Conservation (phyloP, 2,888 invertebrate genomes). For the Cataglyphis livida region DNA sequence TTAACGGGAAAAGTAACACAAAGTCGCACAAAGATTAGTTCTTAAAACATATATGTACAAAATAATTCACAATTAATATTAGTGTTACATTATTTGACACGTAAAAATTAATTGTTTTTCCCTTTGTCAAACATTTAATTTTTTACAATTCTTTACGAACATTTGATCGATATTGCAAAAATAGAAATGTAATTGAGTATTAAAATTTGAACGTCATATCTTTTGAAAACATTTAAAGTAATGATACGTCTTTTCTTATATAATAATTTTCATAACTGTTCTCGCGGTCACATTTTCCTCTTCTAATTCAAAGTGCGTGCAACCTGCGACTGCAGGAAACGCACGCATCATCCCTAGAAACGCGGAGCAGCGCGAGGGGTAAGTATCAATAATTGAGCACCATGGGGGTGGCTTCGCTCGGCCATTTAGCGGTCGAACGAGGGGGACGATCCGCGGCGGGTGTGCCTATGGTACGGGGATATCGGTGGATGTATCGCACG, state of each 20-base stretch:
- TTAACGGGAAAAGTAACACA: neutral
- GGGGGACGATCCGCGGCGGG: slow-evolving; percentile 74
- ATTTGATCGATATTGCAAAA: neutral
- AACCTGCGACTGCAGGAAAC: slow-evolving; percentile 35
- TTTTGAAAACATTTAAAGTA: neutral
- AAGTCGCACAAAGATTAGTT: neutral
- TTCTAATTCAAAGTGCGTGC: slow-evolving; percentile 31
- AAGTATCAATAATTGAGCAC: slow-evolving; percentile 85
- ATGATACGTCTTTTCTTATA: neutral
- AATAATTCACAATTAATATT: neutral
- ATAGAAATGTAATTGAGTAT: neutral
- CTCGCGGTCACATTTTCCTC: neutral
- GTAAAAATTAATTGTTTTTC: neutral
- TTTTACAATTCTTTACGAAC: neutral
- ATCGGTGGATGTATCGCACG: slow-evolving; percentile 83
- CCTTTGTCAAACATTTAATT: neutral
- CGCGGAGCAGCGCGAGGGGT: slow-evolving; percentile 70
- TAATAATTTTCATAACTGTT: neutral
- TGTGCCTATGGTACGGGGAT: slow-evolving; percentile 77
- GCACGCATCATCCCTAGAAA: slow-evolving; percentile 57
- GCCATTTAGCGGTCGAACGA: slow-evolving; percentile 84
- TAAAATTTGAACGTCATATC: neutral
- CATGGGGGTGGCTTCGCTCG: slow-evolving; percentile 80
- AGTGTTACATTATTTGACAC: neutral
- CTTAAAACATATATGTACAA: slow-evolving; percentile 1